These are phyloP conservation scores for Hydrolagus colliei DNA, from an alignment of 2,797 vertebrate species.

Conservation along the genomic window DNA sequence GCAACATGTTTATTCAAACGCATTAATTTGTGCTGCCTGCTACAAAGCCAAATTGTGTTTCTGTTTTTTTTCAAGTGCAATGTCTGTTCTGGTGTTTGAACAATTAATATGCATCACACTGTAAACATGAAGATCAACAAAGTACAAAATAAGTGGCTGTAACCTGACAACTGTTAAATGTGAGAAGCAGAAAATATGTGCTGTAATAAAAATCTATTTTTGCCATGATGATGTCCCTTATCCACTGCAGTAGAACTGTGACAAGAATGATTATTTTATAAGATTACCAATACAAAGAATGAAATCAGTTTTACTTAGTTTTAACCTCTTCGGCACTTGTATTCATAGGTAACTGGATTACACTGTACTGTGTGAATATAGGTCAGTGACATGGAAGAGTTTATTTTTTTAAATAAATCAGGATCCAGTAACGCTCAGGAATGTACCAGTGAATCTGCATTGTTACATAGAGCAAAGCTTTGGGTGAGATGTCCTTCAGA, in stretches of 20 bases:
- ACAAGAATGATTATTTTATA: background rate
- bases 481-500: too few relatives aligned
- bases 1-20: slow-evolving; percentile 19
- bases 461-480: background rate
- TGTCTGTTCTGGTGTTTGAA: background rate
- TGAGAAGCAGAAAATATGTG: background rate
- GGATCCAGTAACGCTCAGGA: too few relatives aligned
- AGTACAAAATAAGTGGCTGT: background rate
- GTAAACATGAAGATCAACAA: slow-evolving; percentile 22
- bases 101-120: slow-evolving; percentile 25
- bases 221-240: background rate
- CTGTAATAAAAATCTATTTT: slow-evolving; percentile 30
- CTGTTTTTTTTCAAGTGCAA: background rate
- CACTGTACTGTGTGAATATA: background rate
- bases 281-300: background rate
- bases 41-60: slow-evolving; percentile 17
- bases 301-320: background rate
- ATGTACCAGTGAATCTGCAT: background rate
- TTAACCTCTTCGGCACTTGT: background rate
- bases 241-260: background rate
- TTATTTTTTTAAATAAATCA: too few relatives aligned
- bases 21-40: background rate
- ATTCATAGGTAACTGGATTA: background rate
- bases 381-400: background rate
- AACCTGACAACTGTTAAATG: slow-evolving; percentile 1